Evolutionary conservation across 1,140 invertebrate genomes (phyloP), one percentile per base, ranked within the genome.

Genomic region (Microplitis mediator): DNA sequence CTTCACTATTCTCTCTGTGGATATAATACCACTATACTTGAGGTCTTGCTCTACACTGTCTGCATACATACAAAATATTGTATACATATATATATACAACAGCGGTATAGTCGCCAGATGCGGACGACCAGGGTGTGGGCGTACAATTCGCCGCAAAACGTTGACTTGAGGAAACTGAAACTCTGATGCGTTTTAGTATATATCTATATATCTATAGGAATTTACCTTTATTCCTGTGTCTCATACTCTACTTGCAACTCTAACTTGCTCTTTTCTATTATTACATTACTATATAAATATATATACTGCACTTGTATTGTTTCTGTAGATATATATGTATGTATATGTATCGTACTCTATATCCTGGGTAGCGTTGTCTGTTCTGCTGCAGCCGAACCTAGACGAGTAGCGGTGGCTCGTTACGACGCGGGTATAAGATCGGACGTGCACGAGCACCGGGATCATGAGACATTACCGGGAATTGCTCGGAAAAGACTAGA

Each of bases 401-500:
- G 23, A 23, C 23, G 23, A 23, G 23, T 23, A 23, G 23, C 23
- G 23, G 23, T 23, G 58, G 58, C 58, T 60, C 23, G 58, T 60
- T 60, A 60, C 58, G 58, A 6, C 16, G 9, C 9, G 4, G 52
- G 14, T 11, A 45, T 45, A 11, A 60, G 58, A 60, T 60, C n/a
- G 58, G n/a, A 14, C 52, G 52, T 56, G 52, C 14, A 16, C 52
- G 14, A 56, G 52, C 52, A 14, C 52, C 58, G 4, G 23, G 16
- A 60, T 31, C 58, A 60, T 60, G 23, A 60, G 23, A 60, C 58
- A 60, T 60, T 60, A 60, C 58, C 23, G 58, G 52, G 23, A 60
- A 60, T 60, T 60, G 23, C 58, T 60, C 6, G 23, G 45, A 6
- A 8, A 56, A 23, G 52, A 56, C 11, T 5, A 14, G 1, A 13